These are phyloP conservation scores for Acheta domesticus DNA, from an alignment of 2,888 invertebrate species.

Conservation along the genomic window DNA sequence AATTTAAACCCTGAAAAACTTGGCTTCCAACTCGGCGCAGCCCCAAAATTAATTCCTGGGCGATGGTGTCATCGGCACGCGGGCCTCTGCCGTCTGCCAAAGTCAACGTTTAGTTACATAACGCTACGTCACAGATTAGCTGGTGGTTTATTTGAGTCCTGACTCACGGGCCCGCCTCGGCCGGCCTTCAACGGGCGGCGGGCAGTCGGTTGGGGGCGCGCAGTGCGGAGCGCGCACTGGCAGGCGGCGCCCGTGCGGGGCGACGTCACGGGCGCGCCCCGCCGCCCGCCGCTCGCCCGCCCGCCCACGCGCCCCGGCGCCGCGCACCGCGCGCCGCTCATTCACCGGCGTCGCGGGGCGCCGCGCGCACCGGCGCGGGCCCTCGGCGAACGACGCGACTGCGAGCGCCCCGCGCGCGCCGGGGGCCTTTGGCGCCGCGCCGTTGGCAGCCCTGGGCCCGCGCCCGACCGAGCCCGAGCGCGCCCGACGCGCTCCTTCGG, in stretches of 20 bases:
- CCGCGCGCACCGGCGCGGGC: background rate
- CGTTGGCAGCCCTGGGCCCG: background rate
- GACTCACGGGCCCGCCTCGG: conserved; percentile 28
- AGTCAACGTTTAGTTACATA: conserved; percentile 32
- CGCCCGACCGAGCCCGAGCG: background rate
- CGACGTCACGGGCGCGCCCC: background rate
- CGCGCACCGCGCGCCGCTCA: background rate
- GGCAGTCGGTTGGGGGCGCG: too few relatives aligned
- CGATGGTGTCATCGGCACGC: conserved; percentile 30
- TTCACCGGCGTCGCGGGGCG: background rate
- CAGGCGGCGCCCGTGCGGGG: background rate
- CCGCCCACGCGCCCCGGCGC: background rate
- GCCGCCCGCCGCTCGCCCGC: background rate
- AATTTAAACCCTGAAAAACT: background rate
- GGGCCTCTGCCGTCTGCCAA: conserved; percentile 18
- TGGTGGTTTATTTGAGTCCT: conserved; percentile 30
- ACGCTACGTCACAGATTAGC: conserved; percentile 32
- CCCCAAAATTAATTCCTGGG: conserved; percentile 28
- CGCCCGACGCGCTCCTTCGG: background rate
- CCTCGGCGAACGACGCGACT: background rate
- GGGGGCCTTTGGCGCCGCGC: background rate
- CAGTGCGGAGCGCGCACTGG: background rate
- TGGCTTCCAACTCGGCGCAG: background rate
- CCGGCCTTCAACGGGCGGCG: background rate
- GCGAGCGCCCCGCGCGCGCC: conserved; percentile 20